Conservation (phyloP, 2,888 invertebrate genomes). For the Aproaerema taeniolella region DNA sequence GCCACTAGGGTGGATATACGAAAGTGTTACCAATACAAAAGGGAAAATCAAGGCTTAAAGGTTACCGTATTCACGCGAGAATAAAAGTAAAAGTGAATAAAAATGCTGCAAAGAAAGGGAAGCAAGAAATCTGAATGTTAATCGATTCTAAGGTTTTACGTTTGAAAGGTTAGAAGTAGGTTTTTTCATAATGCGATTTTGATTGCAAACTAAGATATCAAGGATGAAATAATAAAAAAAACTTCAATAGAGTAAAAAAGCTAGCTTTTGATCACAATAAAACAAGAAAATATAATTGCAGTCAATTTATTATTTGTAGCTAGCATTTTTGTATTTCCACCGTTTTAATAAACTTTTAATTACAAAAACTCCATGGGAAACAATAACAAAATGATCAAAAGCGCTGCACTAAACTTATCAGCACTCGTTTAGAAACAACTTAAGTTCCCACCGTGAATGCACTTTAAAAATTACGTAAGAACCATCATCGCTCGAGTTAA, state of each 20-base stretch:
- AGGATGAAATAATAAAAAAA: too few species aligned
- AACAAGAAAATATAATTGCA: too few species aligned
- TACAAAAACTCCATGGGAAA: too few species aligned
- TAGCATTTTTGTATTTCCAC: too few species aligned
- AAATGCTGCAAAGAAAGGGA: background rate
- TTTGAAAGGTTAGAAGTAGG: too few species aligned
- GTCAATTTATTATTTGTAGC: too few species aligned
- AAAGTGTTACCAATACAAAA: conserved; percentile 22
- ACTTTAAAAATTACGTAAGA: conserved; percentile 25
- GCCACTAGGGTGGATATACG: conserved; percentile 24
- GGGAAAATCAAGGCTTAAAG: conserved; percentile 13
- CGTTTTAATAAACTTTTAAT: too few species aligned
- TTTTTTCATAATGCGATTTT: too few species aligned
- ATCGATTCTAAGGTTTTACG: conserved; percentile 1
- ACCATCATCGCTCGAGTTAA: conserved; percentile 44
- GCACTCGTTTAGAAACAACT: conserved; percentile 9
- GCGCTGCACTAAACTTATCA: background rate
- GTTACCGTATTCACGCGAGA: conserved; percentile 7
- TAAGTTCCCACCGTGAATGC: conserved; percentile 40
- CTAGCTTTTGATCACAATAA: too few species aligned
- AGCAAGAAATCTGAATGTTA: conserved; percentile 2
- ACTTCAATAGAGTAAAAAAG: too few species aligned
- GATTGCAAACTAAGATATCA: too few species aligned
- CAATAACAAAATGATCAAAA: conserved; percentile 2
- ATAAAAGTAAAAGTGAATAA: background rate